Percentiles rank a stretch among this genome's conserved stretches.
Evolutionary conservation across 1,140 invertebrate species (phyloP).

Genomic region (Panagrolaimus sp.): DNA sequence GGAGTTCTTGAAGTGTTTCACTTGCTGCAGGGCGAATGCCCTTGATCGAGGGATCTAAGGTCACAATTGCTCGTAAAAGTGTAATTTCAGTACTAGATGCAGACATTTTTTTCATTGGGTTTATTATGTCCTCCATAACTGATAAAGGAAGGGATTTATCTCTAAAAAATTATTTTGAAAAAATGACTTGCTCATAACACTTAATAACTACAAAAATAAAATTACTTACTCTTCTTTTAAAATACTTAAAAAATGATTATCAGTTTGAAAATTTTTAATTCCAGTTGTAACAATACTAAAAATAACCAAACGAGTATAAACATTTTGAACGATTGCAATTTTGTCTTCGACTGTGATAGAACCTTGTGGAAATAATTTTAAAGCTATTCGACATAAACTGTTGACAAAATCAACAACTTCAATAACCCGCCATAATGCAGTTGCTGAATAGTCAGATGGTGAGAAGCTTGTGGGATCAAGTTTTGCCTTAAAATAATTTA

Average conservation of each 20-base stretch:
- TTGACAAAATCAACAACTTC: conserved; percentile 30
- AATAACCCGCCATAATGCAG: conserved; percentile 24
- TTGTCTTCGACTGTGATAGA: conserved; percentile 30
- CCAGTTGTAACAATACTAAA: conserved; percentile 2
- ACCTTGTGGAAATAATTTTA: conserved; percentile 16
- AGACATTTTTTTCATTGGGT: conserved; percentile 8
- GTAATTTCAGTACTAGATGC: conserved; percentile 19
- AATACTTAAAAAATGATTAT: neutral
- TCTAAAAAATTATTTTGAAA: conserved; percentile 11
- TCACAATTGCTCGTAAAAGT: conserved; percentile 24
- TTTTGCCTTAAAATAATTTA: neutral
- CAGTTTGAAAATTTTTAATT: neutral
- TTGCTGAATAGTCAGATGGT: conserved; percentile 8
- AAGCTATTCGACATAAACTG: conserved; percentile 21
- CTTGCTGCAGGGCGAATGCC: conserved; percentile 28
- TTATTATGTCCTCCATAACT: conserved; percentile 19
- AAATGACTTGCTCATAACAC: neutral
- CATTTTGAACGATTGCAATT: conserved; percentile 26
- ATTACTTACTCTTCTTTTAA: conserved; percentile 1
- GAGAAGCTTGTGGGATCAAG: conserved; percentile 9
- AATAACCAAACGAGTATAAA: conserved; percentile 22
- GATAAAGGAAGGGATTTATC: conserved; percentile 6
- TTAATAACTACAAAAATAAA: too few relatives aligned
- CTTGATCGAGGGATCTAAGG: conserved; percentile 23
- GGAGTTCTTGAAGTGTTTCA: conserved; percentile 18